Evolutionary conservation across 2,113 vertebrate species (phyloP), one percentile per base, ranked within the genome.

Genomic region (Eubucco bourcierii): DNA sequence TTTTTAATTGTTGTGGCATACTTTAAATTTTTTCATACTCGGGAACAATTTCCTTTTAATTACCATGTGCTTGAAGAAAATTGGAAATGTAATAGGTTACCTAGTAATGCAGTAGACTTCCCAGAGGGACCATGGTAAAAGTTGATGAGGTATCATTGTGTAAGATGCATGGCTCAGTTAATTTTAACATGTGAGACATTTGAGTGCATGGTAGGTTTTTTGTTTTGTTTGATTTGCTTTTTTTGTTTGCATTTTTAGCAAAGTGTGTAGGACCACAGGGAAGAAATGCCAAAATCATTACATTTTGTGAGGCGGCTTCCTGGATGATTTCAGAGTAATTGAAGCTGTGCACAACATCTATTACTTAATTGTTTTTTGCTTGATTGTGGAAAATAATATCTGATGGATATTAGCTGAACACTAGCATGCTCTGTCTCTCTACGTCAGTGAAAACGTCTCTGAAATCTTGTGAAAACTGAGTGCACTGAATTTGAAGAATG

Each of bases 91-190:
- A 28, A 18, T 34, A 82, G 33, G 4, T 63, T 77, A 77, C 4
- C 20, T 77, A 39, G 9, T 41, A 37, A 61, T 70, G 34, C 29
- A 41, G 21, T 34, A 34, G 52, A 23, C 15, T 60, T 70, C 25
- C 9, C 11, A 60, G 60, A 44, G 18, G 24, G 13, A 23, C 41
- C 83, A 50, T 4, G 27, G 47, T 21, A 67, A 78, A 74, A 78
- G 29, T 66, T 74, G 34, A 2, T 12, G 29, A 29, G 9, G 5
- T 64, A 29, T 18, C 14, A 11, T 77, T 74, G 10, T 0, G 0
- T 47, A 67, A 63, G 23, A 75, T 56, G 15, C 16, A 8, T 53
- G 25, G 12, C 27, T 88, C 18, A 27, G 33, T 60, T 77, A 56
- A 44, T 91, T 63, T 83, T 71, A 52, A 53, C 0, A 3, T 47